These are phyloP conservation scores for Gasterosteus nipponicus DNA, from an alignment of 2,113 vertebrate genomes.

Conservation along the genomic window DNA sequence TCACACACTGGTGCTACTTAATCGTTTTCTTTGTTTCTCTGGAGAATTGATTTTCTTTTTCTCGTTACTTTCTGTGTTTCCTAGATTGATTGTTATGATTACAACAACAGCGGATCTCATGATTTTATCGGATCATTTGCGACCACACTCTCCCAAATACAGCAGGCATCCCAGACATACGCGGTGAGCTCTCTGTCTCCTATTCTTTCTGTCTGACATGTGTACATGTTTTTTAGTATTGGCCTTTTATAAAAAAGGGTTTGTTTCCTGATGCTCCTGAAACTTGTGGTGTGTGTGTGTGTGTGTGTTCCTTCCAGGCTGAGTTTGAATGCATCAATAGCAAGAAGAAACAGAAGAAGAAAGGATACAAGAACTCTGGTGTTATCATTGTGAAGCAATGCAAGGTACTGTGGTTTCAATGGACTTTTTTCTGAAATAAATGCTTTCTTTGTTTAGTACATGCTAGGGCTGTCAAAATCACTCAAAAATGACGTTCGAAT, in stretches of 20 bases:
- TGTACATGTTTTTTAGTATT: background rate
- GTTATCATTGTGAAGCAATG: constrained; percentile 89
- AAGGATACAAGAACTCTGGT: constrained; percentile 94
- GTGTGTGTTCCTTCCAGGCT: constrained; percentile 75
- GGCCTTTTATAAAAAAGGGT: background rate
- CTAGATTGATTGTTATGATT: constrained; percentile 94
- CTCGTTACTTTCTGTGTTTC: constrained; percentile 48
- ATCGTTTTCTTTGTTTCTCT: background rate
- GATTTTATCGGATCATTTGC: constrained; percentile 93
- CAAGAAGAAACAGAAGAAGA: constrained; percentile 96
- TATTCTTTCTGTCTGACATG: background rate
- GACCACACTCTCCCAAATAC: constrained; percentile 87
- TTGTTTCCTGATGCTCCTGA: background rate
- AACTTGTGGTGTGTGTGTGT: background rate
- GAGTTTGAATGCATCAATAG: constrained; percentile 96
- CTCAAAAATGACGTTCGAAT: too few relatives aligned
- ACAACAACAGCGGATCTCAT: constrained; percentile 93
- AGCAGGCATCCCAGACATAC: constrained; percentile 83
- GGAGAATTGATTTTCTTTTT: background rate
- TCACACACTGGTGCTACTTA: background rate
- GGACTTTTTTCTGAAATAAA: background rate
- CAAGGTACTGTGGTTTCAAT: constrained; percentile 80
- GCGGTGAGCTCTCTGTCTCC: constrained; percentile 82
- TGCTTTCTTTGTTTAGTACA: background rate
- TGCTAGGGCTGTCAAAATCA: too few relatives aligned